Conservation (phyloP, 2,888 invertebrate genomes). For the Margaritifera margaritifera region DNA sequence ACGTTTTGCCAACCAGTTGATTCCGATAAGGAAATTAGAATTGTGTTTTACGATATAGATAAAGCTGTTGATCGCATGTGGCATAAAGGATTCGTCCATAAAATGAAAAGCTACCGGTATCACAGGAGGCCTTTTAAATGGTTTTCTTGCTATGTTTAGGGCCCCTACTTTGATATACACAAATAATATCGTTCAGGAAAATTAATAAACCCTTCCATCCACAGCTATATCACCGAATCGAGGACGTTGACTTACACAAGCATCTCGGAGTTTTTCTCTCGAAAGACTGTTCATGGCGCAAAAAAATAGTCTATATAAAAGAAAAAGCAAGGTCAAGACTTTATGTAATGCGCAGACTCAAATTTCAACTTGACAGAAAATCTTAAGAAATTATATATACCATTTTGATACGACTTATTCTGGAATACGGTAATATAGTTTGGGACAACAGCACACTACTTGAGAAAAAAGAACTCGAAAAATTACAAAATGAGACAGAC, state of each 20-base stretch:
- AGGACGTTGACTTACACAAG: constrained; percentile 3
- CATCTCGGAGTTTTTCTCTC: constrained; percentile 12
- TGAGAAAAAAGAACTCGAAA: constrained; percentile 4
- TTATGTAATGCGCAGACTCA: constrained; percentile 4
- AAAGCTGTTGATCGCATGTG: constrained; percentile 4
- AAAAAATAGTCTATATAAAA: neutral
- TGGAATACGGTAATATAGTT: constrained; percentile 12
- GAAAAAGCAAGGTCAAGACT: neutral
- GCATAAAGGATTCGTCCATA: constrained; percentile 4
- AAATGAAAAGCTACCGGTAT: constrained; percentile 6
- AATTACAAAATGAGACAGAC: constrained; percentile 9
- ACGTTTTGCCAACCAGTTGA: neutral
- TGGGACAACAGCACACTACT: constrained; percentile 5
- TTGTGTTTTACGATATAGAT: neutral
- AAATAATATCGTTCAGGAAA: constrained; percentile 12
- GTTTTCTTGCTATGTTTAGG: constrained; percentile 1
- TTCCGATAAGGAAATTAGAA: neutral
- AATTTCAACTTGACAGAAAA: constrained; percentile 4
- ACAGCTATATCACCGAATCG: neutral
- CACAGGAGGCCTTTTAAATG: neutral
- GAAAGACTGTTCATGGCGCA: constrained; percentile 8
- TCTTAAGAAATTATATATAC: constrained; percentile 8
- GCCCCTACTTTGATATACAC: constrained; percentile 4
- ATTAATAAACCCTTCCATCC: constrained; percentile 1
- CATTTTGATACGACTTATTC: constrained; percentile 8